Percentiles rank a stretch among this genome's conserved stretches.
phyloP scores from a whole-genome alignment of 2,113 vertebrate species.

The Tupaia chinensis region DNA sequence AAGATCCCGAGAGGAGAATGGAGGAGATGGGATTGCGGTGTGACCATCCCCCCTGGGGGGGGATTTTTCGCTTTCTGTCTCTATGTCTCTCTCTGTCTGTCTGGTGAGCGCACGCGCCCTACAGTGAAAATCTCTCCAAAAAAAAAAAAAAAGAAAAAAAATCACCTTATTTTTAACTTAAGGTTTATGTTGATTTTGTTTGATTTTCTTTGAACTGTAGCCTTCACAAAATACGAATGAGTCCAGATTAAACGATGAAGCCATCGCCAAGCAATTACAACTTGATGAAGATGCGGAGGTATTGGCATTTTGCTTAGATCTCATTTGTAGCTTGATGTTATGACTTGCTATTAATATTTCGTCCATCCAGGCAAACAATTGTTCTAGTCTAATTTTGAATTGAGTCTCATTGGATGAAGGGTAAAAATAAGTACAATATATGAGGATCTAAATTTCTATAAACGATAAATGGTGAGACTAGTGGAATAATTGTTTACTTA shows the following conservation, averaged over 20 bases:
- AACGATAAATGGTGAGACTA: conserved; percentile 32
- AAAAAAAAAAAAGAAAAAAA: not conserved
- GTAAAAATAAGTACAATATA: conserved; percentile 38
- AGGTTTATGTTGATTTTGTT: conserved; percentile 62
- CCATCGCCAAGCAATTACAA: conserved; percentile 93
- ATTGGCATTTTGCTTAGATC: conserved; percentile 41
- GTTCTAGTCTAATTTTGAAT: conserved; percentile 42
- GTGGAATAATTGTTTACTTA: conserved; percentile 16
- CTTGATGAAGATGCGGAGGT: conserved; percentile 95
- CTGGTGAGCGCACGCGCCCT: too few species aligned
- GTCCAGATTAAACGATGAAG: conserved; percentile 90
- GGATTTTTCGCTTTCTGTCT: too few species aligned
- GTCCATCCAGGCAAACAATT: not conserved
- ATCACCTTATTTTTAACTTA: conserved; percentile 7
- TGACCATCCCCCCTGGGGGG: too few species aligned
- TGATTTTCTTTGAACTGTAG: conserved; percentile 84
- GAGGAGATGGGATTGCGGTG: too few species aligned
- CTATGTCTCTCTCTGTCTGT: too few species aligned
- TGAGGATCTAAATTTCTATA: not conserved
- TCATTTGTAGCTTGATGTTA: not conserved
- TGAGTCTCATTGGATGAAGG: conserved; percentile 2
- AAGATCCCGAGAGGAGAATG: too few species aligned
- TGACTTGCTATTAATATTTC: not conserved
- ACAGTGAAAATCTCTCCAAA: too few species aligned
- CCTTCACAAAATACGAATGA: conserved; percentile 86